phyloP scores from a whole-genome alignment of 2,797 vertebrate species.

The Phoxinus dragarum region DNA sequence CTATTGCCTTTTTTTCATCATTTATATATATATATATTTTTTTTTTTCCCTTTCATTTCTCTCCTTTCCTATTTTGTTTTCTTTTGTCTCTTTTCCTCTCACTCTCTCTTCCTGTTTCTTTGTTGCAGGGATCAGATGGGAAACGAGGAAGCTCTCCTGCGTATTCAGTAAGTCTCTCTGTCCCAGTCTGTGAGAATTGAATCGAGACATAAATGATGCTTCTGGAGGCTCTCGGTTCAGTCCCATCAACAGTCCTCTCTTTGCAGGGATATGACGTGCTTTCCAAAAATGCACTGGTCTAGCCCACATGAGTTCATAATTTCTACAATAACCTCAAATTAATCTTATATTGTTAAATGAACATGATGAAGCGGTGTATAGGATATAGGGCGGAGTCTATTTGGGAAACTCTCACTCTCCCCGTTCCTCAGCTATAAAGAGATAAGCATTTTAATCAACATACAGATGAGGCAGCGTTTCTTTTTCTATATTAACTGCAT shows the following conservation, averaged over 20 bases:
- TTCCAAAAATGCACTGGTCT: conserved; percentile 2
- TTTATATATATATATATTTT: no score
- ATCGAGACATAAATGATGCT: conserved; percentile 12
- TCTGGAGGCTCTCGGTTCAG: conserved; percentile 6
- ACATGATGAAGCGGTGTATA: not conserved
- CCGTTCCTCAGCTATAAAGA: not conserved
- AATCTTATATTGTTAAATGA: not conserved
- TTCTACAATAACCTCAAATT: not conserved
- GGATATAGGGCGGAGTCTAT: not conserved
- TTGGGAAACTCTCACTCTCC: not conserved
- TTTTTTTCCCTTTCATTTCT: not conserved
- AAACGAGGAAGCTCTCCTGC: conserved; percentile 81
- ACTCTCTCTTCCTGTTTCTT: conserved; percentile 24
- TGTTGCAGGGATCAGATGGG: conserved; percentile 75
- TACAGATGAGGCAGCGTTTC: not conserved
- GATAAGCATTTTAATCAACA: conserved; percentile 6
- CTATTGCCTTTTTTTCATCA: not conserved
- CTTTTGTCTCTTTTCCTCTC: conserved; percentile 6
- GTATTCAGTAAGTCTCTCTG: conserved; percentile 74
- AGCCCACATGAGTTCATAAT: not conserved
- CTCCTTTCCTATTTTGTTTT: not conserved
- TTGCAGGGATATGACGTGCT: conserved; percentile 1
- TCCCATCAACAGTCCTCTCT: conserved; percentile 9
- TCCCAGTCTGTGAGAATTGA: conserved; percentile 37
- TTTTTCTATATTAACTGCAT: not conserved